Conservation (phyloP, 2,113 vertebrate genomes). For the Talpa occidentalis region DNA sequence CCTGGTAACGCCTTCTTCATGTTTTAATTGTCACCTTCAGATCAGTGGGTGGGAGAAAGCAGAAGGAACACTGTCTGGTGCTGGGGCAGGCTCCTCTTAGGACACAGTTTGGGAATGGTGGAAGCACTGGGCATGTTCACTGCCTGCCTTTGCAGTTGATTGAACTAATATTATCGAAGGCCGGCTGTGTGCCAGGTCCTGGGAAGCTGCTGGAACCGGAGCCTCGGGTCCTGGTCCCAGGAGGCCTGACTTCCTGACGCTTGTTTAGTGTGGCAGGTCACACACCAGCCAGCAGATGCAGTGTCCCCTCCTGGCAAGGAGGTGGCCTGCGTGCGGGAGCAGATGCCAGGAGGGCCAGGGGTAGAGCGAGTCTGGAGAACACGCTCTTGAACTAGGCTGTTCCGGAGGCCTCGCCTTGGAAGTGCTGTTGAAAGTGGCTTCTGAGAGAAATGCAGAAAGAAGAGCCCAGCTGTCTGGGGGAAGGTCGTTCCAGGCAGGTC, state of each 20-base stretch:
- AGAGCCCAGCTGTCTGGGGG: accelerated
- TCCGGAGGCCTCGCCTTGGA: not conserved
- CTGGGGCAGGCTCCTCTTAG: not conserved
- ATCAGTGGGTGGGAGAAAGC: not conserved
- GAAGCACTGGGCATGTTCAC: not conserved
- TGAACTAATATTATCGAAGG: not conserved
- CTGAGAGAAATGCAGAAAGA: not conserved
- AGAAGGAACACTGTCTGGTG: not conserved
- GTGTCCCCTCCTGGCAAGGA: accelerated
- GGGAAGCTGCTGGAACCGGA: not conserved
- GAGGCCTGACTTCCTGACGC: not conserved
- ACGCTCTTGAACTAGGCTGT: accelerated
- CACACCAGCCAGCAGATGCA: not conserved
- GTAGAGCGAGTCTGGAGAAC: accelerated
- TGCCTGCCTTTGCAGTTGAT: not conserved
- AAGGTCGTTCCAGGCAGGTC: accelerated
- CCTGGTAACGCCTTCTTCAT: constrained; percentile 53
- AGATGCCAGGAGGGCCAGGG: accelerated
- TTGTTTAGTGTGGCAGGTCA: not conserved
- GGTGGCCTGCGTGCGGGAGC: not conserved
- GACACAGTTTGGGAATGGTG: not conserved
- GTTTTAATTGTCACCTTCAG: constrained; percentile 52
- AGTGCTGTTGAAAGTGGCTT: not conserved
- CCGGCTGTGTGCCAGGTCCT: not conserved
- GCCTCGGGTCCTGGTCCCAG: too few relatives aligned